phyloP scores from a whole-genome alignment of 1,140 invertebrate species.

The Pinna nobilis region DNA sequence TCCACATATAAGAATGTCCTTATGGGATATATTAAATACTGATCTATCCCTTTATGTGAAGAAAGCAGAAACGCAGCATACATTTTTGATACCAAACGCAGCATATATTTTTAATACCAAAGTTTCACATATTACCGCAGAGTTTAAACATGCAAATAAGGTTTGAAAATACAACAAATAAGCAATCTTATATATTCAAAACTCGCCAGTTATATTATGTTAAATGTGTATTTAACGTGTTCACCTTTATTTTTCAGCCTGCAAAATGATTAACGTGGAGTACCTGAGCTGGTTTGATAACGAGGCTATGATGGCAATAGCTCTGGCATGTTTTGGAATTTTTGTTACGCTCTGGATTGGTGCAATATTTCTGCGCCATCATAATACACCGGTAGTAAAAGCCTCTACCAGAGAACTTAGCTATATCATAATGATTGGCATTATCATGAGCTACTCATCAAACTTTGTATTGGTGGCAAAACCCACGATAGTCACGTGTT shows the following conservation, averaged over 20 bases:
- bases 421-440: conserved; percentile 83
- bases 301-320: conserved; percentile 79
- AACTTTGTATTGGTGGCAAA: conserved; percentile 84
- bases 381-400: conserved; percentile 87
- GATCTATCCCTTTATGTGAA: too few relatives aligned
- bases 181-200: too few relatives aligned
- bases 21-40: too few relatives aligned
- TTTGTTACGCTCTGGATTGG: conserved; percentile 79
- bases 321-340: conserved; percentile 81
- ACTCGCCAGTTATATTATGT: too few relatives aligned
- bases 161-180: too few relatives aligned
- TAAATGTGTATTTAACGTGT: neutral
- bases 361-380: conserved; percentile 80
- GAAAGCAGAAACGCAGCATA: too few relatives aligned
- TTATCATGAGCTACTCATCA: conserved; percentile 78
- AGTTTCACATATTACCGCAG: too few relatives aligned
- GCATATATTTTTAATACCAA: too few relatives aligned
- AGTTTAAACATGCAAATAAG: too few relatives aligned
- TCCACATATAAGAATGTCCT: neutral
- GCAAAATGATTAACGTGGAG: conserved; percentile 78
- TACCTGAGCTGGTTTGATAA: conserved; percentile 79
- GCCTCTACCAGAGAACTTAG: conserved; percentile 87
- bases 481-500: conserved; percentile 82
- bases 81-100: too few relatives aligned
- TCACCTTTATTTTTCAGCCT: conserved; percentile 74